phyloP scores from a whole-genome alignment of 2,113 vertebrate genomes.

The Halcyon senegalensis region DNA sequence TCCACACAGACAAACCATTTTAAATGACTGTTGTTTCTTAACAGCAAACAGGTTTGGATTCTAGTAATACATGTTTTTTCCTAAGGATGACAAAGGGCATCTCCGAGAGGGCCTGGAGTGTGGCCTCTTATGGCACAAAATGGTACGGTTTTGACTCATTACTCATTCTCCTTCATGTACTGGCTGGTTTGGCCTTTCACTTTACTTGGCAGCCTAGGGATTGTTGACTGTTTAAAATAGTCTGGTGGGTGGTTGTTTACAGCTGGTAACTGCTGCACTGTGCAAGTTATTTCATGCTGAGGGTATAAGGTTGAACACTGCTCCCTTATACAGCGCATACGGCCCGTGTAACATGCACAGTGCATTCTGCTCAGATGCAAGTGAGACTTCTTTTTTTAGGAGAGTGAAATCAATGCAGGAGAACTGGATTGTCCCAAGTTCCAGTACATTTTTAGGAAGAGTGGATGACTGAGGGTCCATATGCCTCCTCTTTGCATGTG shows the following conservation, averaged over 20 bases:
- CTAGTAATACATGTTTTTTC: not conserved
- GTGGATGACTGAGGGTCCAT: not conserved
- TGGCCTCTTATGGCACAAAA: not conserved
- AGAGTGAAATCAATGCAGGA: rapidly evolving
- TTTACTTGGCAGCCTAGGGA: not conserved
- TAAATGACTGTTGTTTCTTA: not conserved
- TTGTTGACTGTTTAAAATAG: not conserved
- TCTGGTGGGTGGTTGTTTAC: not conserved
- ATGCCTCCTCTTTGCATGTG: not conserved
- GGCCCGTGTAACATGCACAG: not conserved
- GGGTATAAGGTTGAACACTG: not conserved
- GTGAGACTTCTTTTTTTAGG: not conserved
- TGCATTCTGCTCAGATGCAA: not conserved
- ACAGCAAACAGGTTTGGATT: not conserved
- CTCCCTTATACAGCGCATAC: not conserved
- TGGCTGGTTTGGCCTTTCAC: not conserved
- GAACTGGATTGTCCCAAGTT: not conserved
- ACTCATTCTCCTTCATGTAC: not conserved
- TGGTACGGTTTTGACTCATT: not conserved
- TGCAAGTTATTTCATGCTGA: not conserved
- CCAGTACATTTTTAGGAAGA: not conserved
- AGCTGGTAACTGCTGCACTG: not conserved
- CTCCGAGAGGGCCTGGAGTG: not conserved
- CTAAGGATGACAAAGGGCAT: not conserved
- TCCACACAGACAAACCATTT: not conserved